Conservation (phyloP, 2,888 invertebrate genomes). For the Fragum fragum region DNA sequence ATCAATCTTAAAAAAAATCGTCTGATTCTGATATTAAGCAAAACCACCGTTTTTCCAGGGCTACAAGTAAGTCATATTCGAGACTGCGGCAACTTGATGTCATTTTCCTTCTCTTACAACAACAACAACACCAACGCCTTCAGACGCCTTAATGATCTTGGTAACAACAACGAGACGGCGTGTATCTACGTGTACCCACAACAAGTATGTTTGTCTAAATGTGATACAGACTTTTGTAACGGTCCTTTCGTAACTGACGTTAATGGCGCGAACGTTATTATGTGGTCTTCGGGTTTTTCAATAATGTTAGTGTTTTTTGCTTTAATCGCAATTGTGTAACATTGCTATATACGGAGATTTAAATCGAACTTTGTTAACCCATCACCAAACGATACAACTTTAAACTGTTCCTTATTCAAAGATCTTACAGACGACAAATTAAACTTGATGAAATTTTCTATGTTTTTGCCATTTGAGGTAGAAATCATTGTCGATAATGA, state of each 20-base stretch:
- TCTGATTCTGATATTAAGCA: too few species aligned
- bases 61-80: slow-evolving; percentile 55
- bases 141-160: slow-evolving; percentile 2
- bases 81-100: slow-evolving; percentile 62
- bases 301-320: too few species aligned
- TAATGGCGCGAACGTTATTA: not conserved
- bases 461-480: too few species aligned
- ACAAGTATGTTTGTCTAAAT: slow-evolving; percentile 45
- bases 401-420: too few species aligned
- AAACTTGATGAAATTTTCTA: too few species aligned
- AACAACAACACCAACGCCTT: slow-evolving; percentile 21
- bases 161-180: slow-evolving; percentile 35
- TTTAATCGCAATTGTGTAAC: not conserved
- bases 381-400: too few species aligned
- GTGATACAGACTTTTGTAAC: slow-evolving; percentile 52
- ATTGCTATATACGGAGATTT: too few species aligned
- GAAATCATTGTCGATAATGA: too few species aligned
- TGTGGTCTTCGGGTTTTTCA: too few species aligned
- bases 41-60: slow-evolving; percentile 37
- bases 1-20: too few species aligned
- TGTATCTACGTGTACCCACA: slow-evolving; percentile 53
- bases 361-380: too few species aligned
- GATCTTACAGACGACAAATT: too few species aligned
- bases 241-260: slow-evolving; percentile 41
- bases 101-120: slow-evolving; percentile 52